Evolutionary conservation across 2,113 vertebrate genomes (phyloP).

Genomic region (Thryonomys swinderianus): DNA sequence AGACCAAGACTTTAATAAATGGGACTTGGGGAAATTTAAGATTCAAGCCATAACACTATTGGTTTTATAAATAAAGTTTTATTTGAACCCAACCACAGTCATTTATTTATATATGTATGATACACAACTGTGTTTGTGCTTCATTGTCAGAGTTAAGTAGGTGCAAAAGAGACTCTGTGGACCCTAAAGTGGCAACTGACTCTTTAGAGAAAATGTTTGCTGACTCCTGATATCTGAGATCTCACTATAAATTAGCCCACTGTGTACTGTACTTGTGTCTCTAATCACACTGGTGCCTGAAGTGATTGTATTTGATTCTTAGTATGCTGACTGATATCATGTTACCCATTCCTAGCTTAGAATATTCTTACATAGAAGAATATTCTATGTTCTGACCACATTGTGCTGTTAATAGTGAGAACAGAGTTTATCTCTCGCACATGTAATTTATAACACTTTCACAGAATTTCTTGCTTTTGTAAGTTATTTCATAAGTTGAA

Average conservation of each 20-base stretch:
- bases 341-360: background rate
- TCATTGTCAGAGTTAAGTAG: background rate
- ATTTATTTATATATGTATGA: background rate
- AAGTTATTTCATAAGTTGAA: slow-evolving; percentile 15
- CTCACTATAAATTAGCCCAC: too few relatives aligned
- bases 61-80: slow-evolving; percentile 46
- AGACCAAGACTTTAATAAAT: background rate
- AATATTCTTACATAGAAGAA: slow-evolving; percentile 3
- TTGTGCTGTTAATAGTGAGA: background rate
- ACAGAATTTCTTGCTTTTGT: background rate
- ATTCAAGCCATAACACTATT: background rate
- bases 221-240: slow-evolving; percentile 20
- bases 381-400: background rate
- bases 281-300: slow-evolving; percentile 13
- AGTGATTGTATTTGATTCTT: slow-evolving; percentile 22
- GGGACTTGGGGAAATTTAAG: background rate
- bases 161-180: background rate
- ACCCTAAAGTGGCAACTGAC: background rate
- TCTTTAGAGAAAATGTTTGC: slow-evolving; percentile 37
- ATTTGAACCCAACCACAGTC: background rate
- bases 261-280: too few relatives aligned
- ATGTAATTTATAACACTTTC: background rate
- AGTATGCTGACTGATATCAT: background rate
- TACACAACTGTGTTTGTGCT: background rate
- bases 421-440: background rate